Evolutionary conservation across 2,797 vertebrate genomes (phyloP).

Genomic region (Amblyopsis hoosieri): DNA sequence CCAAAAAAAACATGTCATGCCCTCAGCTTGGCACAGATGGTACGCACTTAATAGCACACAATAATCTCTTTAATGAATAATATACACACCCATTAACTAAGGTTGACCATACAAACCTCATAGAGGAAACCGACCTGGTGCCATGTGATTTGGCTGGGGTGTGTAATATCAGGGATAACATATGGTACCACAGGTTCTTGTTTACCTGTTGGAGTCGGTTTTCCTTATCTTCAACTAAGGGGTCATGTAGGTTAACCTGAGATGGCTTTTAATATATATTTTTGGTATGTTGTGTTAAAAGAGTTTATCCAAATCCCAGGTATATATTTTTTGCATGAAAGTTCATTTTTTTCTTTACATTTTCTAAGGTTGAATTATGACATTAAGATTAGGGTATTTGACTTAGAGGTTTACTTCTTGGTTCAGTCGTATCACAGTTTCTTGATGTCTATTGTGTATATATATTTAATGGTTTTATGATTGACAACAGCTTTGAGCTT

Average conservation of each 20-base stretch:
- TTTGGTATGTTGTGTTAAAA: constrained; percentile 81
- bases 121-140: constrained; percentile 24
- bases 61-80: not conserved
- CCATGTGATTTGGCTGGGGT: constrained; percentile 32
- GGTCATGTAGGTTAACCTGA: constrained; percentile 50
- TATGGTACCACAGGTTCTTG: constrained; percentile 42
- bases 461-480: constrained; percentile 60
- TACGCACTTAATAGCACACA: constrained; percentile 42
- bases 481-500: constrained; percentile 47
- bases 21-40: constrained; percentile 8
- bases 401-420: constrained; percentile 64
- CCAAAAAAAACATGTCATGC: constrained; percentile 3
- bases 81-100: constrained; percentile 4
- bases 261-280: constrained; percentile 79
- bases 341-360: constrained; percentile 68
- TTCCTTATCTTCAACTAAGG: constrained; percentile 55
- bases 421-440: constrained; percentile 61
- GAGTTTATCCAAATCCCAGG: constrained; percentile 74
- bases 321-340: constrained; percentile 83
- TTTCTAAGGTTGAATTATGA: constrained; percentile 69
- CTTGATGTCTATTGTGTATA: constrained; percentile 75
- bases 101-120: constrained; percentile 17
- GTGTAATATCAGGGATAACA: constrained; percentile 25
- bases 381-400: constrained; percentile 36
- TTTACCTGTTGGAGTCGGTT: constrained; percentile 30